Conservation (phyloP, 2,888 invertebrate species). For the Sminthurinus aureus region DNA sequence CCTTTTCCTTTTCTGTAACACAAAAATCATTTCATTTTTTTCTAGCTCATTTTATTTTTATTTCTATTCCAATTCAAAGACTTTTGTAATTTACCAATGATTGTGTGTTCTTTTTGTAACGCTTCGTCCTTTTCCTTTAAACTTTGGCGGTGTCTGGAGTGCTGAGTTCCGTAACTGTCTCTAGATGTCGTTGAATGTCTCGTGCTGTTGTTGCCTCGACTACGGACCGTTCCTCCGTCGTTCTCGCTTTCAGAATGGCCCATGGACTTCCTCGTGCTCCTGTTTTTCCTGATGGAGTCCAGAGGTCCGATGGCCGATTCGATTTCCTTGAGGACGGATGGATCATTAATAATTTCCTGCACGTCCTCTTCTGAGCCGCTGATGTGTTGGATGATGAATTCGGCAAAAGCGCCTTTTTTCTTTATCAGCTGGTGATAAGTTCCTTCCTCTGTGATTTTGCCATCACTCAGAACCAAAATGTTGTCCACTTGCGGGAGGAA, state of each 20-base stretch:
- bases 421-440: constrained; percentile 65
- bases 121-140: constrained; percentile 22
- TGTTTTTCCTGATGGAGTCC: constrained; percentile 37
- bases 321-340: constrained; percentile 46
- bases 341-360: constrained; percentile 53
- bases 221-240: too few relatives aligned
- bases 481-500: constrained; percentile 80
- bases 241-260: too few relatives aligned
- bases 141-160: neutral
- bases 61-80: too few relatives aligned
- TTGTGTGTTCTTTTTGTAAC: constrained; percentile 23
- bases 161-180: neutral
- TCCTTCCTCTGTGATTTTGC: constrained; percentile 65
- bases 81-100: too few relatives aligned
- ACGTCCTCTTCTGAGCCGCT: constrained; percentile 62
- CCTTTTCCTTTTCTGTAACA: constrained; percentile 64
- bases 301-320: constrained; percentile 45
- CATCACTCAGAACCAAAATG: constrained; percentile 63
- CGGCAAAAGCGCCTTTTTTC: constrained; percentile 71
- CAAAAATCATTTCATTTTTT: too few relatives aligned
- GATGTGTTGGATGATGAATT: constrained; percentile 75
- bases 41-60: too few relatives aligned
- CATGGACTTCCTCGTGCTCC: too few relatives aligned
- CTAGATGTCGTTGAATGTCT: too few relatives aligned
- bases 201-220: too few relatives aligned